These are phyloP conservation scores for Rachycentron canadum DNA, from an alignment of 2,797 vertebrate species.

Conservation along the genomic window DNA sequence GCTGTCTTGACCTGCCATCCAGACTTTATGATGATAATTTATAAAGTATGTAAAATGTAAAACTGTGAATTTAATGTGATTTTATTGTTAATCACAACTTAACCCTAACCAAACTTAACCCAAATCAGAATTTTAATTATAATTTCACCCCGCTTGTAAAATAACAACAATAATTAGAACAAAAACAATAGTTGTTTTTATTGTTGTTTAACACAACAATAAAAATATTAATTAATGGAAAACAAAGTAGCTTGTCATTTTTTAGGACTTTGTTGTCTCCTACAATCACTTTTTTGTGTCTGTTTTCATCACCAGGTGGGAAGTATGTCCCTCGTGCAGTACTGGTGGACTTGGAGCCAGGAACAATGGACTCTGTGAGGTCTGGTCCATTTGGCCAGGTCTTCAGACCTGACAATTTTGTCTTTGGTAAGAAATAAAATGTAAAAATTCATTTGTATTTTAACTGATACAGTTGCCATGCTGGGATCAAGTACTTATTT, in stretches of 20 bases:
- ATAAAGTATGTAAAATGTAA: neutral
- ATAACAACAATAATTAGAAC: neutral
- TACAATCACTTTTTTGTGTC: neutral
- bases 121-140: too few species aligned
- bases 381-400: constrained; percentile 75
- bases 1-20: neutral
- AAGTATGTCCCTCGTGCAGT: constrained; percentile 79
- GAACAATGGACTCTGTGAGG: constrained; percentile 79
- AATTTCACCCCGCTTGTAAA: neutral
- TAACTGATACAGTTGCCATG: neutral
- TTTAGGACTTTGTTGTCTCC: neutral
- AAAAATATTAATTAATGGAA: too few species aligned
- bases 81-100: too few species aligned
- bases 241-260: neutral
- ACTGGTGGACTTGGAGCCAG: constrained; percentile 77
- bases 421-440: constrained; percentile 69
- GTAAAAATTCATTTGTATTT: neutral
- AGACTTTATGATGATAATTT: neutral
- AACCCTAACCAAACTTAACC: too few species aligned
- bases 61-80: neutral
- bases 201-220: too few species aligned
- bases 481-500: neutral
- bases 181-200: too few species aligned
- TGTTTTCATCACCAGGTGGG: constrained; percentile 58
- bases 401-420: constrained; percentile 80